These are phyloP conservation scores for Heteromormyrus szaboi DNA, from an alignment of 2,797 vertebrate species.

Conservation along the genomic window DNA sequence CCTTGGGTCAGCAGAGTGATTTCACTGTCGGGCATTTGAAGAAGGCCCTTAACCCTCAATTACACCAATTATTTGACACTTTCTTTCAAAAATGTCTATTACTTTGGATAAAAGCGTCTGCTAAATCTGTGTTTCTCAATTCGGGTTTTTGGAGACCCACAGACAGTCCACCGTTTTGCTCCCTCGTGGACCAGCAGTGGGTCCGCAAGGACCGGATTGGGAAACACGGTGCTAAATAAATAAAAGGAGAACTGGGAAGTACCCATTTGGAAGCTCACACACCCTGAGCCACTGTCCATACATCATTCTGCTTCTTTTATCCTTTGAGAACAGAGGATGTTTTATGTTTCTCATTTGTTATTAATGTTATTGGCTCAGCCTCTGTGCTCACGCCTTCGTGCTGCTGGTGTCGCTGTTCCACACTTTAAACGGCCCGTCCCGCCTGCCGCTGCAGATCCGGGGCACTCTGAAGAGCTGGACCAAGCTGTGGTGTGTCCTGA, in stretches of 20 bases:
- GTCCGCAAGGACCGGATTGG: background rate
- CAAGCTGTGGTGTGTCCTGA: constrained; percentile 97
- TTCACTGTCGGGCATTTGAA: background rate
- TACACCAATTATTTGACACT: background rate
- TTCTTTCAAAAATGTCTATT: background rate
- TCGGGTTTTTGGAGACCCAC: background rate
- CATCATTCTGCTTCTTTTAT: background rate
- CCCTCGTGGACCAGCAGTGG: background rate
- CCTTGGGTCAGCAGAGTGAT: background rate
- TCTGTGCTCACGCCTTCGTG: background rate
- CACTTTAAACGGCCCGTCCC: background rate
- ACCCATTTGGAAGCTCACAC: background rate
- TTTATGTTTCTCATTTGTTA: background rate
- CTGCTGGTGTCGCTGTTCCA: background rate
- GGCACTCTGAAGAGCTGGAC: constrained; percentile 98
- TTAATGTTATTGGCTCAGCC: background rate
- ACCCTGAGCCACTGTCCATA: background rate
- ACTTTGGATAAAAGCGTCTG: background rate
- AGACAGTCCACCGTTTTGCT: background rate
- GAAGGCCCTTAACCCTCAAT: background rate
- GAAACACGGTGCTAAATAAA: background rate
- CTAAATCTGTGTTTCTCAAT: background rate
- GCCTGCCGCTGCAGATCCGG: constrained; percentile 71
- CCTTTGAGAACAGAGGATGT: background rate
- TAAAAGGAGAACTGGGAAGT: background rate